Base-by-base conservation (phyloP, 2,113 vertebrate genomes). In the Corydoras sp. region DNA sequence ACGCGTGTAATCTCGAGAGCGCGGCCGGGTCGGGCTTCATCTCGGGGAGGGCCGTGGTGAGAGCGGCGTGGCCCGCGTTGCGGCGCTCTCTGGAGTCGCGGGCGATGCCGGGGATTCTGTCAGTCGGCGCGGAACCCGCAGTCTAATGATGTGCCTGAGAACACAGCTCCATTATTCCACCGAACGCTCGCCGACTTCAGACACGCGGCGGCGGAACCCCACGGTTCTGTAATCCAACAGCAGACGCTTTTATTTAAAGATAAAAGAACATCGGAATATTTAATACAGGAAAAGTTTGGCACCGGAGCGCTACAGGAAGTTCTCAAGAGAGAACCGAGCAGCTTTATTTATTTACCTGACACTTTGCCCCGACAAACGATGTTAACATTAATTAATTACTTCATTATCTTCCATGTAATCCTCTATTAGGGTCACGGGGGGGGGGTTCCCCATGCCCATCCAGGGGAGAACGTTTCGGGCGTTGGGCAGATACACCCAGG, bases 211-310 rank as follows among this genome's bases (percentile, higher is more conserved):
- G 30, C 10, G 62, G 62, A 56, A 59, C 58, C 9, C 14, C 14
- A 48, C 11, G 56, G 14, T 29, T 65, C 71, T 74, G 43, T 72
- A 70, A 73, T 69, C 80, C 73, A 64, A 64, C 67, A 59, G 32
- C 63, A 62, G 11, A 24, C 29, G 53, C 69, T 54, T 31, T 54
- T 29, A 60, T 30, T 56, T 69, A 48, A 58, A 62, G 76, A 72
- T 50, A 67, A 73, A 79, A 79, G 66, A 75, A 76, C 59, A 65
- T 71, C 75, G 79, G 61, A 75, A 79, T 71, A 69, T 50, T 77
- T 71, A 78, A 72, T 72, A 68, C 64, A 49, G 14, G 43, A 13
- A 73, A 68, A 74, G 35, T 43, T 43, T 43, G 35, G 35, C 4
- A 43, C 35, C 35, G 7, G 7, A 12, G 31, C n/a, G 13, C 15